Evolutionary conservation across 2,797 vertebrate species (phyloP), one percentile per base, ranked within the genome.

Genomic region (Sebastes vulpes): DNA sequence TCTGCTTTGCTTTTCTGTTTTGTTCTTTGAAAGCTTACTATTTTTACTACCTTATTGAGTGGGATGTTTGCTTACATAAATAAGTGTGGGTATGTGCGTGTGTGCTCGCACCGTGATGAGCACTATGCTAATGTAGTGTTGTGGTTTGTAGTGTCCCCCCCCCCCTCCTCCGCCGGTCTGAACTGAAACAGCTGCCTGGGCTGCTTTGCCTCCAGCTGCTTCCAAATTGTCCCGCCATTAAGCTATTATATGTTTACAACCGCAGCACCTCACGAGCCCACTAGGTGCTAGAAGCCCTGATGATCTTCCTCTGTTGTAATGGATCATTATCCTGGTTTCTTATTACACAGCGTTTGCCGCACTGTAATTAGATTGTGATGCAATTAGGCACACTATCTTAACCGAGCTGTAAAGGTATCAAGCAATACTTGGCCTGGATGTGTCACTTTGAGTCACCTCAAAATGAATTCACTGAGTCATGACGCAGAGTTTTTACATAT

Each of bases 141-240:
- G 73, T 66, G 84, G 84, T 83, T 79, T 81, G 65, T 76, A 82
- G 71, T 9, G 18, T 16, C 0, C 14, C 53, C 21, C 63, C 29
- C 70, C 68, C 0, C 5, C 14, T 53, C 29, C 65, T 72, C 79
- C 65, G 31, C 75, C 73, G 77, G 64, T 83, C 81, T 95, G 92
- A 95, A 88, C 89, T 87, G 70, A 95, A 97, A 96, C 97, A 98
- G 96, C 97, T 97, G 96, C 96, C 95, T 96, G 84, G 90, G 89
- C 93, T 92, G 92, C 95, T 92, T 93, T 79, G 86, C 94, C 92
- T 94, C 95, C 96, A 97, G 97, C 97, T 97, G 96, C 95, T 97
- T 96, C 93, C 93, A 97, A 97, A 97, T 97, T 97, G 96, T 92
- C 90, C 89, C 84, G 82, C 95, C 95, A 97, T 97, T 97, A 97